Evolutionary conservation across 2,888 invertebrate genomes (phyloP), one percentile per base, ranked within the genome.

Genomic region (Thecocarcelia acutangulata): DNA sequence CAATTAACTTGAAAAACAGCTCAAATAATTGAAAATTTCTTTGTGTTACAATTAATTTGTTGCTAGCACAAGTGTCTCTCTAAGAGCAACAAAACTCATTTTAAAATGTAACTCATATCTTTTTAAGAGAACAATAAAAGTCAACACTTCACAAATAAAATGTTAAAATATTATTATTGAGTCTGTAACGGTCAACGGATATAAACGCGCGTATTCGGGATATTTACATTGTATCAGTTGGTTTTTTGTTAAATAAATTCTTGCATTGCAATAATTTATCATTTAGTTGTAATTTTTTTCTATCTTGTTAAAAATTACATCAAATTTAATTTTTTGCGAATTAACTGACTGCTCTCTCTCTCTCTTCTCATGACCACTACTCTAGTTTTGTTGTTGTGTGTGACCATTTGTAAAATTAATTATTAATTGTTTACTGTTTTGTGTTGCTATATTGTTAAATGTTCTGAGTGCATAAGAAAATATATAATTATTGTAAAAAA

Each of bases 111-210:
- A 21, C 40, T 50, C 58, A 28, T 33, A 17, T 42, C 13, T 58
- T 58, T 56, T 48, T 40, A 21, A 42, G 37, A 66, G 42, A 52
- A 69, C 13, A 54, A 17, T 17, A 21, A 54, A 33, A 44, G 1
- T 42, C 8, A 63, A 6, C 24, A 48, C 48, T 63, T 17, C 40
- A 58, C 40, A 61, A 58, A 21, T 40, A 42, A 48, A 69, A 54
- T 37, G 52, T 42, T 12, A n/a, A 69, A 24, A 64, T 69, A 52
- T 19, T 58, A 68, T 28, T 72, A 24, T 79, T 82, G 61, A 79
- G 82, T 82, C 64, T 70, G 28, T 44, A 66, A 66, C 58, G 66
- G 70, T 68, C 59, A 13, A 28, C 48, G 46, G 13, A 33, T 15
- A 11, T 21, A 37, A 17, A 42, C 33, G 44, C 74, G 75, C 69